Evolutionary conservation across 2,113 vertebrate genomes (phyloP).

Genomic region (Pachyramphus minor): DNA sequence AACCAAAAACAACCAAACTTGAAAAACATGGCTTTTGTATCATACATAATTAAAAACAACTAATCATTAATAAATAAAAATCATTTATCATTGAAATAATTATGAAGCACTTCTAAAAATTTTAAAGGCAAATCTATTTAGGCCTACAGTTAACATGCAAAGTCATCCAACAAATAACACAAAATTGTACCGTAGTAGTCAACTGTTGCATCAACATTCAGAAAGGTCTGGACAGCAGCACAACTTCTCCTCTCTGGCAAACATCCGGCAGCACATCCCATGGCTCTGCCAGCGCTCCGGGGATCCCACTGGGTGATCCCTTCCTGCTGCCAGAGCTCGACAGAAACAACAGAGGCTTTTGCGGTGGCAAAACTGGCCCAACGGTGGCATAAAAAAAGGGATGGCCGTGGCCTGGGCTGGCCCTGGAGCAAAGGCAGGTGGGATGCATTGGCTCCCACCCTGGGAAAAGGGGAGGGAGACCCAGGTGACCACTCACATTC

Average conservation of each 20-base stretch:
- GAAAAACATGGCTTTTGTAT: slow-evolving; percentile 76
- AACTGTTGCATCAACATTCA: slow-evolving; percentile 87
- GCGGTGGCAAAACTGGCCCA: neutral
- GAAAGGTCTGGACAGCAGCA: slow-evolving; percentile 83
- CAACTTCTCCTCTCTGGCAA: slow-evolving; percentile 60
- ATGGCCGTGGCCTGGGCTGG: rapidly evolving
- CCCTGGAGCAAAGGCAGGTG: neutral
- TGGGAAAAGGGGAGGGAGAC: neutral
- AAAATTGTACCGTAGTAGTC: slow-evolving; percentile 86
- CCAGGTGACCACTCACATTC: neutral
- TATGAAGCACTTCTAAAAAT: slow-evolving; percentile 75
- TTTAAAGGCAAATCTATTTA: slow-evolving; percentile 86
- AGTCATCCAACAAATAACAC: slow-evolving; percentile 94
- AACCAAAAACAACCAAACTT: neutral
- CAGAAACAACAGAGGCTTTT: neutral
- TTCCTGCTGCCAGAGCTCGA: neutral
- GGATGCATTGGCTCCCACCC: neutral
- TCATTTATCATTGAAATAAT: slow-evolving; percentile 64
- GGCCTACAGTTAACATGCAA: slow-evolving; percentile 96
- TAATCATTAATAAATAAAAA: slow-evolving; percentile 66
- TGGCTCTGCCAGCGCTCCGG: neutral
- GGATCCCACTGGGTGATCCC: neutral
- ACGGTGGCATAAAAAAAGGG: neutral
- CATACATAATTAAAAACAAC: slow-evolving; percentile 64
- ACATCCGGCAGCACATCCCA: slow-evolving; percentile 48